Conservation (phyloP, 2,113 vertebrate species). For the Cryptomyrus ogoouensis region DNA sequence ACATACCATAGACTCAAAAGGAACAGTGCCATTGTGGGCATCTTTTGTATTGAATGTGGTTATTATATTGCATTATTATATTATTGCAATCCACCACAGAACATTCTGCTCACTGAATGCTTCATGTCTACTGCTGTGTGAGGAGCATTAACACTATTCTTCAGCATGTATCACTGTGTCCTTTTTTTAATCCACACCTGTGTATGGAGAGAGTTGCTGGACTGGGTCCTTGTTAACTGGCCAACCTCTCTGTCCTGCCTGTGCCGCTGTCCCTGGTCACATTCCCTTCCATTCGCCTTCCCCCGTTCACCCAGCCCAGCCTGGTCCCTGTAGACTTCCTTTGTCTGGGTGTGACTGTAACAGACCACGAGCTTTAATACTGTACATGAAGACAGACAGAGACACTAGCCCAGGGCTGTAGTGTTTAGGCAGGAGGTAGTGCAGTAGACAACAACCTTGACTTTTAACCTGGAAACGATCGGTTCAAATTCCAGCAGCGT, state of each 20-base stretch:
- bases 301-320: constrained; percentile 49
- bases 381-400: not conserved
- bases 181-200: constrained; percentile 28
- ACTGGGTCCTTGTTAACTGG: constrained; percentile 52
- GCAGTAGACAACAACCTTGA: not conserved
- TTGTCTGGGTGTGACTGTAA: constrained; percentile 61
- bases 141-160: not conserved
- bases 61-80: not conserved
- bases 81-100: not conserved
- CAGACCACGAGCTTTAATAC: not conserved
- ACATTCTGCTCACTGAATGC: not conserved
- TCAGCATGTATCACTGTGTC: not conserved
- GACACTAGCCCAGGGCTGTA: not conserved
- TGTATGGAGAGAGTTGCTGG: constrained; percentile 53
- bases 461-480: not conserved
- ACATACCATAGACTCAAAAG: not conserved
- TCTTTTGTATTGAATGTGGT: not conserved
- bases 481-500: not conserved
- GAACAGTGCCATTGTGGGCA: not conserved
- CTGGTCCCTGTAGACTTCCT: constrained; percentile 54
- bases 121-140: not conserved
- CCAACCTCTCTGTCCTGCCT: constrained; percentile 43
- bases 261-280: constrained; percentile 31
- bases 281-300: constrained; percentile 21
- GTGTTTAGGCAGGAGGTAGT: not conserved